These are phyloP conservation scores for Todiramphus chloris DNA, from an alignment of 2,113 vertebrate species.

Conservation along the genomic window DNA sequence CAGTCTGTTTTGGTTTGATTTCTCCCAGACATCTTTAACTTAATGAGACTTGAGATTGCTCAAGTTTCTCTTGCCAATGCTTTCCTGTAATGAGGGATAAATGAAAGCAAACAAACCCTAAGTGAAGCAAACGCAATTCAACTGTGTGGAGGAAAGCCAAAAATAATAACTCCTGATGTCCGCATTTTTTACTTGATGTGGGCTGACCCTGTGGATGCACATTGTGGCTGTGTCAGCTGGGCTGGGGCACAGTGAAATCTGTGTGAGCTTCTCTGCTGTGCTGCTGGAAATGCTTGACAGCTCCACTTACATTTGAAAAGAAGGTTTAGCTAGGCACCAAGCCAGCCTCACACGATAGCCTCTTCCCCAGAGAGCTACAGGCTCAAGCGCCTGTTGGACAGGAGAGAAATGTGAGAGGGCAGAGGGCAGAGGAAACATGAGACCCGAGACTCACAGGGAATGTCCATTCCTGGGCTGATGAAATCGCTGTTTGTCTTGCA, in stretches of 20 bases:
- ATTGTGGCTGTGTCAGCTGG: background rate
- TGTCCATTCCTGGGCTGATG: background rate
- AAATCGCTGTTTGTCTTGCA: background rate
- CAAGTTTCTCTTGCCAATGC: background rate
- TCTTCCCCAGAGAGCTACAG: background rate
- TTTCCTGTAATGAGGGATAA: constrained; percentile 36
- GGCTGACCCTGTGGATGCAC: background rate
- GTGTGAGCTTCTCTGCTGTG: background rate
- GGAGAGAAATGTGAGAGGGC: background rate
- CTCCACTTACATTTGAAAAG: background rate
- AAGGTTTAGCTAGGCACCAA: background rate
- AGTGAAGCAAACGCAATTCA: background rate
- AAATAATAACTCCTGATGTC: background rate
- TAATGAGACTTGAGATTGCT: background rate
- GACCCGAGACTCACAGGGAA: background rate
- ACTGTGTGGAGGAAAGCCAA: background rate
- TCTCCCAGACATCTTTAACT: background rate
- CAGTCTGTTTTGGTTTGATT: background rate
- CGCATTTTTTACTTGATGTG: background rate
- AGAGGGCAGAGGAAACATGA: background rate
- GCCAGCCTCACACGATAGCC: background rate
- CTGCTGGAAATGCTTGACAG: background rate
- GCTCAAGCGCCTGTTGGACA: fast-evolving
- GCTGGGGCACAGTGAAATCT: fast-evolving
- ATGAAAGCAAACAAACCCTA: constrained; percentile 43